Conservation (phyloP, 1,140 invertebrate species). For the Drosophila willistoni region DNA sequence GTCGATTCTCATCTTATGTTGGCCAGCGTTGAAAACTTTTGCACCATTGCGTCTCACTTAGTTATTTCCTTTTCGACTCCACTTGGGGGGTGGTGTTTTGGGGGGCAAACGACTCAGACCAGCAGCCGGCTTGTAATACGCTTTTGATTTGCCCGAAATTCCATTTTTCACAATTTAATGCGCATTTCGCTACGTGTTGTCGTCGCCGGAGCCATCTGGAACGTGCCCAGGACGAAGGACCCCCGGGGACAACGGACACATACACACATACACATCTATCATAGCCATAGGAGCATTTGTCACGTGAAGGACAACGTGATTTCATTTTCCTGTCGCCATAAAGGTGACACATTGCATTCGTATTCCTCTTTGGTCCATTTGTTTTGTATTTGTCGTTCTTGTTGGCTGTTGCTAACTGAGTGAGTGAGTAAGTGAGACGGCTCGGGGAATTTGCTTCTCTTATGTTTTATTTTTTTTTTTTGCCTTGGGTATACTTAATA, state of each 20-base stretch:
- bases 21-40: conserved; percentile 31
- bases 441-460: no score
- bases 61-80: conserved; percentile 24
- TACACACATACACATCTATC: conserved; percentile 61
- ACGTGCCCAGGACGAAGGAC: conserved; percentile 50
- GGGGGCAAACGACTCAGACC: neutral
- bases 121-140: conserved; percentile 63
- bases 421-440: neutral
- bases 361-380: conserved; percentile 45
- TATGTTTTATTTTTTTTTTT: conserved; percentile 1
- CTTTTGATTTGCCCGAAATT: conserved; percentile 79
- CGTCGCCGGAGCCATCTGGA: conserved; percentile 67
- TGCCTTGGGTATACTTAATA: conserved; percentile 58
- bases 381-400: conserved; percentile 51
- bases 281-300: conserved; percentile 69
- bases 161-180: conserved; percentile 82
- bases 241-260: conserved; percentile 25
- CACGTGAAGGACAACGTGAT: conserved; percentile 80
- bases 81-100: neutral
- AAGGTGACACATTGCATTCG: conserved; percentile 79
- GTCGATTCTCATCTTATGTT: neutral
- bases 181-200: conserved; percentile 79
- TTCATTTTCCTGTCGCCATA: conserved; percentile 81
- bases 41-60: conserved; percentile 63
- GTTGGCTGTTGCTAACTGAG: neutral